phyloP scores from a whole-genome alignment of 2,888 invertebrate genomes.

The Clivina fossor region DNA sequence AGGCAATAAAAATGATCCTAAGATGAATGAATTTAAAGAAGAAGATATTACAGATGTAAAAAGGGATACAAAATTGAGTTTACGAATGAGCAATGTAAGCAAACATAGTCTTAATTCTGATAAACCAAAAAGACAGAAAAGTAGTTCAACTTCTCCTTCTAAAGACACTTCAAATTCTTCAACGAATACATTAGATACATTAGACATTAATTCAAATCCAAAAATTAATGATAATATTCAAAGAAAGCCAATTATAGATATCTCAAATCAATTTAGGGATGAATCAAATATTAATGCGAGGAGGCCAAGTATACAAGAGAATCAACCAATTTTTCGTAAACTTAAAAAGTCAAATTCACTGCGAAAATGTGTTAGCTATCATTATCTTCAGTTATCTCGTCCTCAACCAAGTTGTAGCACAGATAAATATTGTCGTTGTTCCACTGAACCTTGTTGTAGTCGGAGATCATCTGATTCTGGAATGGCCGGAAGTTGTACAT shows the following conservation, averaged over 20 bases:
- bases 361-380: conserved; percentile 57
- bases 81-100: conserved; percentile 47
- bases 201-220: neutral
- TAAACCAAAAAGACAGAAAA: conserved; percentile 57
- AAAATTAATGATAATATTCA: neutral
- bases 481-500: conserved; percentile 79
- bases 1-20: conserved; percentile 1
- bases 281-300: conserved; percentile 1
- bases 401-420: conserved; percentile 28
- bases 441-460: conserved; percentile 59
- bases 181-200: conserved; percentile 1
- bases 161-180: conserved; percentile 3
- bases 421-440: conserved; percentile 42
- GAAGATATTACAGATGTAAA: neutral
- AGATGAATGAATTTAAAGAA: neutral
- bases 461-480: conserved; percentile 81
- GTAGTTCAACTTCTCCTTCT: conserved; percentile 9
- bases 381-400: conserved; percentile 50
- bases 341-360: conserved; percentile 42
- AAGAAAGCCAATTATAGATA: conserved; percentile 18
- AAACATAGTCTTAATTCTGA: conserved; percentile 64
- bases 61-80: conserved; percentile 38
- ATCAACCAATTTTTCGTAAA: conserved; percentile 13
- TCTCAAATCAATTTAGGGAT: conserved; percentile 7
- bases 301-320: conserved; percentile 36